Base-by-base conservation (phyloP, 2,888 invertebrate species). In the Apoda limacodes region DNA sequence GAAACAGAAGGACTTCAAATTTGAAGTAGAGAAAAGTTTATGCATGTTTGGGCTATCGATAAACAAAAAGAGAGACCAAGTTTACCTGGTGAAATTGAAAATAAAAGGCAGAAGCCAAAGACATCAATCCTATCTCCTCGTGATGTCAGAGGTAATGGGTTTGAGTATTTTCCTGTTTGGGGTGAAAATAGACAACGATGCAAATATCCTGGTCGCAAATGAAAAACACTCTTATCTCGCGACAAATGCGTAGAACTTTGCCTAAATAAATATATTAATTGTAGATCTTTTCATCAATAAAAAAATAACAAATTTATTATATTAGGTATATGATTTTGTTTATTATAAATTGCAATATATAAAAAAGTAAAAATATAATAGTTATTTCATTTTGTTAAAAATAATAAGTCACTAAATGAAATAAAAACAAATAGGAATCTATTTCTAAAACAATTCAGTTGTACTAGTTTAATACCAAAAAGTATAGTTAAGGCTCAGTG, bases 251-350 rank as follows among this genome's bases (percentile, higher is more conserved):
- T 42, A 5, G 40, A 37, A 23, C 31, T 45, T 11, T 45, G 42
- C 24, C 27, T 35, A 5, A 45, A 43, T 21, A 46, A 46, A 32
- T 17, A 42, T 17, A 46, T 42, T 5, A 46, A 44, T 26, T 46
- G 42, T 35, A n/a, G n/a, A 45, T 46, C 29, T 22, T 35, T 35
- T 38, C 38, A 37, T 29, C 22, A 29, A 28, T 32, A 30, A 22
- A 9, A 22, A 32, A 17, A n/a, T n/a, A n/a, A n/a, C n/a, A n/a
- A n/a, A n/a, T n/a, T 22, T 14, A 13, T 22, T 9, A 32, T 25
- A 25, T 21, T 9, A n/a, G n/a, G n/a, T n/a, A n/a, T n/a, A n/a
- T n/a, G n/a, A n/a, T n/a, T n/a, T n/a, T n/a, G n/a, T n/a, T n/a
- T n/a, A n/a, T n/a, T n/a, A n/a, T n/a, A n/a, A n/a, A n/a, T n/a